These are phyloP conservation scores for Pilophorus perplexus DNA, from an alignment of 2,888 invertebrate genomes.

Conservation along the genomic window DNA sequence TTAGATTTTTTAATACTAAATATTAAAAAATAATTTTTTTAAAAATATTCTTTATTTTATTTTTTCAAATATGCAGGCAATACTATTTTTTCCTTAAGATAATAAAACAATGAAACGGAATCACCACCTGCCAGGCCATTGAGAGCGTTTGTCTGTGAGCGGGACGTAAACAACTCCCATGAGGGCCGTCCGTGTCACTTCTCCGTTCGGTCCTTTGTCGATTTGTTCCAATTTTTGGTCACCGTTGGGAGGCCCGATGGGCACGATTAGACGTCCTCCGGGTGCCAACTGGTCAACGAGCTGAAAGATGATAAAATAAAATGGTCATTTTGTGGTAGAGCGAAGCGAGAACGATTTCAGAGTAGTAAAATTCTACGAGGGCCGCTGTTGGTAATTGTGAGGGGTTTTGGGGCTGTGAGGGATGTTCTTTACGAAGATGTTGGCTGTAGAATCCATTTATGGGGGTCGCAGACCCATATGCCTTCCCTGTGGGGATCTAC, in stretches of 20 bases:
- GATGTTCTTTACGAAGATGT: background rate
- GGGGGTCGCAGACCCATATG: background rate
- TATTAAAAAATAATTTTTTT: no score
- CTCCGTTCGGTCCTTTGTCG: slow-evolving; percentile 81
- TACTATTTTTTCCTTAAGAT: no score
- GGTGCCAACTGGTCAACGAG: slow-evolving; percentile 82
- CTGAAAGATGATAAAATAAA: slow-evolving; percentile 53
- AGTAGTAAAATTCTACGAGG: no score
- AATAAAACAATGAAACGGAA: slow-evolving; percentile 17
- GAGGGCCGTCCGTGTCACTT: slow-evolving; percentile 69
- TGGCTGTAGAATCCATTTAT: background rate
- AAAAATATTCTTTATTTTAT: no score
- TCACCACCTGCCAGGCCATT: slow-evolving; percentile 57
- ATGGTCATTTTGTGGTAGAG: background rate
- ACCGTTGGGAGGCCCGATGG: slow-evolving; percentile 81
- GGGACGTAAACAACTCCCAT: slow-evolving; percentile 98
- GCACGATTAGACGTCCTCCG: slow-evolving; percentile 88
- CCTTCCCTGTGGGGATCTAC: no score
- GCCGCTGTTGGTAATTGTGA: no score
- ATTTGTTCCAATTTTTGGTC: slow-evolving; percentile 83
- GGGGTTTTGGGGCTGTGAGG: background rate
- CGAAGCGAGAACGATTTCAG: background rate
- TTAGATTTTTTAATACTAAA: no score
- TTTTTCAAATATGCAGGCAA: no score
- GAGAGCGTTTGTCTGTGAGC: slow-evolving; percentile 78